phyloP scores from a whole-genome alignment of 2,797 vertebrate genomes.

The Cyclura pinguis region DNA sequence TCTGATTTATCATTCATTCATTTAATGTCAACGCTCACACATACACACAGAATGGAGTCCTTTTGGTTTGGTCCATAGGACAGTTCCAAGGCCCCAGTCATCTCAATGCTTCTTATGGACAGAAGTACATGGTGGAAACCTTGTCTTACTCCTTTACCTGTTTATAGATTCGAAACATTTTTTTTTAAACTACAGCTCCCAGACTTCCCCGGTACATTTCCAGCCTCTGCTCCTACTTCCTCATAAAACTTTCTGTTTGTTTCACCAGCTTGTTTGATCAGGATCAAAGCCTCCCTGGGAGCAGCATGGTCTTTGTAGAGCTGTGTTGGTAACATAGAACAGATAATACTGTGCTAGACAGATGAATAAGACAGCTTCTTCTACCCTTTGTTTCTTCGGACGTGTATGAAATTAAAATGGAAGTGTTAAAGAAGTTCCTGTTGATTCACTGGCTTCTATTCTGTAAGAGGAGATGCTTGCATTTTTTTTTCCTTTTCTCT shows the following conservation, averaged over 20 bases:
- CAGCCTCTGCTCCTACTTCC: not conserved
- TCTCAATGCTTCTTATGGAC: too few species aligned
- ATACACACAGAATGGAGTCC: too few species aligned
- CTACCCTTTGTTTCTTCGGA: not conserved
- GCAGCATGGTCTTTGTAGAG: not conserved
- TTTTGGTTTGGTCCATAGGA: too few species aligned
- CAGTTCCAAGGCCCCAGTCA: too few species aligned
- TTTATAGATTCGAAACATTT: not conserved
- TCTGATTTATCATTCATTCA: too few species aligned
- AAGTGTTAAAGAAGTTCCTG: not conserved
- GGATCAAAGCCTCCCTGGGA: not conserved
- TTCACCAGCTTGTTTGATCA: not conserved
- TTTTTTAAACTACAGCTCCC: too few species aligned
- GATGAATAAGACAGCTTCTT: not conserved
- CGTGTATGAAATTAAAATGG: not conserved
- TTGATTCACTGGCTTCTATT: not conserved
- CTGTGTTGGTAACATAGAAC: not conserved
- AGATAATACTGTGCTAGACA: not conserved
- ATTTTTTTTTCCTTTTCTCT: not conserved
- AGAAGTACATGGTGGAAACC: not conserved
- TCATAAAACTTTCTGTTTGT: not conserved
- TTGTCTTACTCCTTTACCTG: not conserved
- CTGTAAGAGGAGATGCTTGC: not conserved
- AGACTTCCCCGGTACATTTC: too few species aligned
- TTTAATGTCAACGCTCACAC: too few species aligned